Evolutionary conservation across 1,140 invertebrate genomes (phyloP), one percentile per base, ranked within the genome.

Genomic region (Aphelinus atriplicis): DNA sequence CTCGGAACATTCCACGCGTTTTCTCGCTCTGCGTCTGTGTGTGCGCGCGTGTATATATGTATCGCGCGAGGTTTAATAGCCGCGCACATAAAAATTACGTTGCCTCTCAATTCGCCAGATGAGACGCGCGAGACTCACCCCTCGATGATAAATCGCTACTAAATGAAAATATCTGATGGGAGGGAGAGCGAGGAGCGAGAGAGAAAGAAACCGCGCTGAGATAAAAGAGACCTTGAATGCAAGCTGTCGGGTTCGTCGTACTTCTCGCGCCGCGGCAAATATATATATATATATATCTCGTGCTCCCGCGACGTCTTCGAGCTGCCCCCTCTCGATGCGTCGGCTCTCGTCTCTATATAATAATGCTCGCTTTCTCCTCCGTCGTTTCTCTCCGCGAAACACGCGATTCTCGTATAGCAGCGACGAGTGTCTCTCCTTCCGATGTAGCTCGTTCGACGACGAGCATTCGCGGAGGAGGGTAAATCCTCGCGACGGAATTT

Each of bases 181-280:
- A 47, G 62, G 4, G 3, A 50, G 60, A 42, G 60, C 42, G 7
- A 61, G 56, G 26, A 68, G 46, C 48, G 56, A 50, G 5, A 61
- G 9, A 65, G 60, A 69, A 71, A 70, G 58, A 7, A 60, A 26
- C 57, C 10, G 42, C 62, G 48, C 46, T 43, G 45, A 75, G 67
- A 75, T 75, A 71, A 75, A 71, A 48, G 73, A 66, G 68, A 75
- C 73, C 73, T 75, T 70, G 73, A 71, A 65, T 66, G 61, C 62
- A n/a, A 3, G 45, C 51, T 43, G 55, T 55, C 57, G 48, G 71
- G 58, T 79, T 76, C 73, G 75, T 73, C 77, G 74, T 57, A 80
- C 71, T 81, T 75, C 71, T 53, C 56, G 72, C 71, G 61, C 55
- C 47, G 65, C 45, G 26, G 51, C 42, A 61, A 6, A 60, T 60